Evolutionary conservation across 2,888 invertebrate genomes (phyloP).

Genomic region (Mechanitis messenoides): DNA sequence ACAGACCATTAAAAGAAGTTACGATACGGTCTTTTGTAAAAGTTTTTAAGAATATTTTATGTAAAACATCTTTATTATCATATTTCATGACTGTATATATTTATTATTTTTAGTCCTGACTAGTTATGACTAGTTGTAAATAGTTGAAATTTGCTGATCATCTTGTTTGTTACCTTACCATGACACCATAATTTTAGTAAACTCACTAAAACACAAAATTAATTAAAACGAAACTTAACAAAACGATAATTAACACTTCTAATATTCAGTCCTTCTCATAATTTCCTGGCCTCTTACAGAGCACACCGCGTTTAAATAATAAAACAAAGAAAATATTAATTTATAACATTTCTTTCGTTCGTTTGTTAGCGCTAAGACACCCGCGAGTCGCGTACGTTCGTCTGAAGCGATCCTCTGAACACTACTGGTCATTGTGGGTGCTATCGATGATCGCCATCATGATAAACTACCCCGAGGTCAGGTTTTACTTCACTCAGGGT

Average conservation of each 20-base stretch:
- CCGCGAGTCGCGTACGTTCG: conserved; percentile 53
- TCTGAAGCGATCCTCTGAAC: conserved; percentile 51
- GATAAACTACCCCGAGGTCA: conserved; percentile 68
- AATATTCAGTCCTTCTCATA: conserved; percentile 16
- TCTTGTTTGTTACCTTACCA: neutral
- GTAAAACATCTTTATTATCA: too few relatives aligned
- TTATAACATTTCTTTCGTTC: conserved; percentile 28
- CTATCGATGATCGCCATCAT: conserved; percentile 71
- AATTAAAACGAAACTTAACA: conserved; percentile 5
- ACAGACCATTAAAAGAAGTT: too few relatives aligned
- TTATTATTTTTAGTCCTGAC: too few relatives aligned
- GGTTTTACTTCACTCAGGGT: conserved; percentile 51
- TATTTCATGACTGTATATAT: too few relatives aligned
- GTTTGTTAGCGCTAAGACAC: conserved; percentile 43
- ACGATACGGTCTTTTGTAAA: too few relatives aligned
- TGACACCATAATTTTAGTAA: conserved; percentile 9
- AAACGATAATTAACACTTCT: conserved; percentile 4
- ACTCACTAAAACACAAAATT: conserved; percentile 9
- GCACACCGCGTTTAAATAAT: too few relatives aligned
- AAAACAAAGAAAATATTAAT: neutral
- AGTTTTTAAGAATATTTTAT: too few relatives aligned
- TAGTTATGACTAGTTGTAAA: too few relatives aligned
- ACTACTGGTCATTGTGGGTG: conserved; percentile 56
- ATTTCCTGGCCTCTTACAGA: conserved; percentile 7
- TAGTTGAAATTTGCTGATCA: neutral